phyloP scores from a whole-genome alignment of 2,888 invertebrate genomes.

The Noctua pronuba region DNA sequence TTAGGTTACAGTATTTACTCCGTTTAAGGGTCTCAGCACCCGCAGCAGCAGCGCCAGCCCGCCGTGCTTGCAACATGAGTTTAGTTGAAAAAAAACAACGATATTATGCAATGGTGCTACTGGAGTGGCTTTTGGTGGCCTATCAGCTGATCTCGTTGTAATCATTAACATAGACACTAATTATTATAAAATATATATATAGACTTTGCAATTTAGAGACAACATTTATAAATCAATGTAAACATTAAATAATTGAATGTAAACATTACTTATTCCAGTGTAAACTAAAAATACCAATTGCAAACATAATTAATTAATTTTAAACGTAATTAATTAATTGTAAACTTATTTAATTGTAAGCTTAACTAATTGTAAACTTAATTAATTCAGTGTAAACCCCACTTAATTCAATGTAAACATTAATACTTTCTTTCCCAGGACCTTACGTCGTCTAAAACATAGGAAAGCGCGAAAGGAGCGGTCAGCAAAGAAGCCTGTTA shows the following conservation, averaged over 20 bases:
- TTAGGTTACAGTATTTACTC: too few species aligned
- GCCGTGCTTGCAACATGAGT: too few species aligned
- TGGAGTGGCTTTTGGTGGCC: neutral
- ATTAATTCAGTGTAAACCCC: constrained; percentile 6
- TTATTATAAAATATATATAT: too few species aligned
- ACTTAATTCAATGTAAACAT: neutral
- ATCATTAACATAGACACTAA: neutral
- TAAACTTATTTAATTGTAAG: neutral
- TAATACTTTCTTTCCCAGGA: constrained; percentile 66
- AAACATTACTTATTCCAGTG: neutral
- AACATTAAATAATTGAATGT: neutral
- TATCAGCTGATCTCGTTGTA: neutral
- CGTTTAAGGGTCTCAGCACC: too few species aligned
- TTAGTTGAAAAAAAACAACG: too few species aligned
- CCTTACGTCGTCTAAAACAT: constrained; percentile 77
- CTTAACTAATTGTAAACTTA: neutral
- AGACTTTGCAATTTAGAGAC: neutral
- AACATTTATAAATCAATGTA: neutral
- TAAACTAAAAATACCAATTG: neutral
- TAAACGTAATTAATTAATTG: neutral
- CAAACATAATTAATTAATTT: neutral
- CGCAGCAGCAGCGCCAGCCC: too few species aligned
- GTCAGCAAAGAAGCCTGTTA: constrained; percentile 65
- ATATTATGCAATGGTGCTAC: neutral
- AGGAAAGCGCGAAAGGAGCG: constrained; percentile 71